A percentile compares a stretch with the other conserved stretches of the same genome.
phyloP scores from a whole-genome alignment of 2,113 vertebrate species.

The Oreochromis aureus region DNA sequence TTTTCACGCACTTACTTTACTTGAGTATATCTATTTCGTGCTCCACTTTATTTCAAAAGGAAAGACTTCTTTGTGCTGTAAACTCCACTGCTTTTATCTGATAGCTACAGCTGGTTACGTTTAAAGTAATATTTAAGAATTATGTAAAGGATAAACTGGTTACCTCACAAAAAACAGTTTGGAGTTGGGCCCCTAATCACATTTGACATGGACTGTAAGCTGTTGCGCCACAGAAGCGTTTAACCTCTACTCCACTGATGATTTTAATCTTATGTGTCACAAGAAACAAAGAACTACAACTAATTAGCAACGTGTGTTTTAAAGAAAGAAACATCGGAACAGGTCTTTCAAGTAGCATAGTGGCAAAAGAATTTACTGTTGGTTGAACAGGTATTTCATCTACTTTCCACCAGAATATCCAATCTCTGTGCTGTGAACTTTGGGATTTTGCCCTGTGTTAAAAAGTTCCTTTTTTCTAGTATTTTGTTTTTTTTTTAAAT shows the following conservation, averaged over 20 bases:
- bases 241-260: not conserved
- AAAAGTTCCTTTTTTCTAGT: not conserved
- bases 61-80: not conserved
- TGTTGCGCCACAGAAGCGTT: not conserved
- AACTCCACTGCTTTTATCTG: not conserved
- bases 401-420: not conserved
- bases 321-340: not conserved
- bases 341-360: not conserved
- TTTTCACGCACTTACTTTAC: not conserved
- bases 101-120: not conserved
- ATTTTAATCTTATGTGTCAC: not conserved
- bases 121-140: not conserved
- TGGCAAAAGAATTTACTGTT: not conserved
- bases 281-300: not conserved
- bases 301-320: not conserved
- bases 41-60: not conserved
- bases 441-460: not conserved
- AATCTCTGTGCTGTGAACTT: not conserved
- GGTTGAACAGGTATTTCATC: not conserved
- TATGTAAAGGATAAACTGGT: not conserved
- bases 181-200: not conserved
- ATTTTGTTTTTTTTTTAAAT: fast-evolving
- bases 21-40: not conserved
- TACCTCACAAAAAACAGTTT: not conserved
- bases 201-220: not conserved